Conservation (phyloP, 2,113 vertebrate genomes). For the Ictalurus punctatus region DNA sequence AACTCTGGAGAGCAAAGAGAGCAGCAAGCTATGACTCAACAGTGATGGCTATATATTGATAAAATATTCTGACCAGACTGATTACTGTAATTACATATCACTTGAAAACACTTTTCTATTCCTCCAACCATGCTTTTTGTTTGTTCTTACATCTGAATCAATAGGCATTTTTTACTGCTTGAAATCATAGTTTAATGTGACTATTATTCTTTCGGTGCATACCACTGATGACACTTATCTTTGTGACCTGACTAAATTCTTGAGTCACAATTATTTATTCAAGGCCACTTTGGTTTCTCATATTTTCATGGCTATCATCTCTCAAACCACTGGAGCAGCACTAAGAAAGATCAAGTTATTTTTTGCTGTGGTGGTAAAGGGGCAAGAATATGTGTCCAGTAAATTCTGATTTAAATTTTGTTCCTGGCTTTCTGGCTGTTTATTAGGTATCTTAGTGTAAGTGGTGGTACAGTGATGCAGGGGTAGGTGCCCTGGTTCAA, state of each 20-base stretch:
- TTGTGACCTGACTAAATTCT: neutral
- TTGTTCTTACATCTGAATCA: neutral
- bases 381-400: slow-evolving; percentile 49
- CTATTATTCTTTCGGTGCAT: neutral
- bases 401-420: neutral
- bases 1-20: neutral
- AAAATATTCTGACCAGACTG: neutral
- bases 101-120: neutral
- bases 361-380: slow-evolving; percentile 59
- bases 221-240: neutral
- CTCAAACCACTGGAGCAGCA: slow-evolving; percentile 60
- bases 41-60: neutral
- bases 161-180: neutral
- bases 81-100: neutral
- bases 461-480: too few relatives aligned
- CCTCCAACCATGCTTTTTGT: neutral
- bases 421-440: too few relatives aligned
- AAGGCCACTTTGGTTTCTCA: neutral
- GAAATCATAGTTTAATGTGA: neutral
- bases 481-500: too few relatives aligned
- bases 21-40: neutral
- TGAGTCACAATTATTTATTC: neutral
- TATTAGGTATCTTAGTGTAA: too few relatives aligned
- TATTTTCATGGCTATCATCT: slow-evolving; percentile 61
- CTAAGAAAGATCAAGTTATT: slow-evolving; percentile 59